A percentile compares a stretch with the other conserved stretches of the same genome.
These are phyloP conservation scores for Apostichopus parvimensis DNA, from an alignment of 35 echinoderm and acorn worm species.

Conservation along the genomic window DNA sequence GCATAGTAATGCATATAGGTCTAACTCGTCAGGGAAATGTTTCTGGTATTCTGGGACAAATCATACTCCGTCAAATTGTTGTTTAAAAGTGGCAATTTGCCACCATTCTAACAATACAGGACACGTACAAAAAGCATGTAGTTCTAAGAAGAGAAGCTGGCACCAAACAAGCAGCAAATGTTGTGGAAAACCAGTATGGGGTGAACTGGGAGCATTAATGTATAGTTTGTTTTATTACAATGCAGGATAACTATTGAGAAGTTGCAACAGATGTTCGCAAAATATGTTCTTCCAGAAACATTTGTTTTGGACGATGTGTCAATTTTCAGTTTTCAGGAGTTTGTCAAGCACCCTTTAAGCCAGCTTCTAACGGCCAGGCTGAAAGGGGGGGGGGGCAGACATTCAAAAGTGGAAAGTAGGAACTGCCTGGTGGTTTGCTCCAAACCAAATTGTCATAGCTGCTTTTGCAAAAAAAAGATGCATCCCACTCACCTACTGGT, in stretches of 20 bases:
- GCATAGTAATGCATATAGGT: no score
- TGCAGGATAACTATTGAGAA: constrained; percentile 3
- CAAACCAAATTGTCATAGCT: constrained; percentile 71
- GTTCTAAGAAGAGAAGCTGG: no score
- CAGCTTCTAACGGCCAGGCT: constrained; percentile 62
- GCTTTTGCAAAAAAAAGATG: constrained; percentile 53
- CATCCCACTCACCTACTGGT: constrained; percentile 65
- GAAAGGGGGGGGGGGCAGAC: constrained; percentile 41
- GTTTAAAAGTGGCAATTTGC: no score
- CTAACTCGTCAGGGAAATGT: no score
- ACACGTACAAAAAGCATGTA: no score
- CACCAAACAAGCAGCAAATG: no score
- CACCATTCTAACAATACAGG: no score
- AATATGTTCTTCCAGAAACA: not conserved
- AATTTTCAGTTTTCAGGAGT: constrained; percentile 35
- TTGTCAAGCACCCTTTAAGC: constrained; percentile 63
- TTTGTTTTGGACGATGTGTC: not conserved
- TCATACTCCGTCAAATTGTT: no score
- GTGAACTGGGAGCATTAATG: no score
- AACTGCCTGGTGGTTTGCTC: constrained; percentile 30
- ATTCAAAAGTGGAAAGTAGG: constrained; percentile 47
- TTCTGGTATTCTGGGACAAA: no score
- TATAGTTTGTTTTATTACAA: no score
- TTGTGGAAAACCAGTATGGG: no score
- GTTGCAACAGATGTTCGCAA: constrained; percentile 23